phyloP scores from a whole-genome alignment of 2,888 invertebrate species.

The Drosophila anceps region DNA sequence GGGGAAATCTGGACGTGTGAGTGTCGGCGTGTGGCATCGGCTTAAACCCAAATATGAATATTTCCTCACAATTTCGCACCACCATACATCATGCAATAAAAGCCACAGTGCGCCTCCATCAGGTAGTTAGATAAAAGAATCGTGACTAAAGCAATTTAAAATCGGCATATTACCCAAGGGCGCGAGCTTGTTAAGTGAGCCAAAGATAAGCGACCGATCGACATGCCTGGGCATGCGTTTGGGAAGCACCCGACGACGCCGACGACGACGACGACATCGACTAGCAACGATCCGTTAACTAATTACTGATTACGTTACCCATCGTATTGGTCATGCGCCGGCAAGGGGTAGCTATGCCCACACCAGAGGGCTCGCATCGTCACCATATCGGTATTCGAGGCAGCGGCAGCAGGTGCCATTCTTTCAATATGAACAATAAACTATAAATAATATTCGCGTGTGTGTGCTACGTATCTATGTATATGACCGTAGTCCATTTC shows the following conservation, averaged over 20 bases:
- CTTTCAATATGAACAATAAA: conserved; percentile 38
- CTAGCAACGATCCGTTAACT: conserved; percentile 27
- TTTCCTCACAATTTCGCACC: neutral
- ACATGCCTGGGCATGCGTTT: conserved; percentile 19
- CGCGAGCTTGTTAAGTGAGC: conserved; percentile 38
- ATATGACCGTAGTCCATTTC: conserved; percentile 14
- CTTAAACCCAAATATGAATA: conserved; percentile 5
- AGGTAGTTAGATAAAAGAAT: conserved; percentile 38
- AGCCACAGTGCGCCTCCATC: conserved; percentile 1
- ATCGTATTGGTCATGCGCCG: conserved; percentile 1
- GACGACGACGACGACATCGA: neutral
- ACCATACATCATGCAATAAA: conserved; percentile 15
- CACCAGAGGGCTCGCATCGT: conserved; percentile 37
- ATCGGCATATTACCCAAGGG: conserved; percentile 61
- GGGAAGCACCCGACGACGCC: conserved; percentile 57
- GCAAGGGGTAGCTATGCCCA: conserved; percentile 8
- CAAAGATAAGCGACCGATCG: conserved; percentile 48
- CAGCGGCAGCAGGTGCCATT: conserved; percentile 48
- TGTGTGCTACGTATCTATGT: conserved; percentile 7
- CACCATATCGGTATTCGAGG: conserved; percentile 65
- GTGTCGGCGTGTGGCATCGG: conserved; percentile 31
- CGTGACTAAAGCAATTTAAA: conserved; percentile 67
- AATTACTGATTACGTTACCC: conserved; percentile 49
- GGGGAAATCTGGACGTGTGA: conserved; percentile 14
- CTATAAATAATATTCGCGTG: conserved; percentile 46